Percentiles rank a stretch among this genome's conserved stretches.
Conservation (phyloP, 1,140 invertebrate genomes). For the Drosophila athabasca region DNA sequence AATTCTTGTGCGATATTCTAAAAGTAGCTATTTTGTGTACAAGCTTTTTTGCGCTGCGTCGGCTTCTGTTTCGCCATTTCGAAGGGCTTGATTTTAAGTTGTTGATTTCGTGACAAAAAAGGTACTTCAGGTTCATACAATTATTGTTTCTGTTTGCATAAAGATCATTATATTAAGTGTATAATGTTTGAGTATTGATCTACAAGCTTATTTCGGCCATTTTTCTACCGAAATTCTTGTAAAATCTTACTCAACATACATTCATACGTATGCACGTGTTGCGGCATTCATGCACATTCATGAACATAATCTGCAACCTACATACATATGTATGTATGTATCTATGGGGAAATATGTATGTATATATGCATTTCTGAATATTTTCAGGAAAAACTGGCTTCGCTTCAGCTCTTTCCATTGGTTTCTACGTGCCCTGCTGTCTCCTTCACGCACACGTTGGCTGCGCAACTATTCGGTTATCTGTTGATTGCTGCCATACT, state of each 20-base stretch:
- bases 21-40: too few species aligned
- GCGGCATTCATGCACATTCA: not conserved
- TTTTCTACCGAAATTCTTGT: not conserved
- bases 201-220: not conserved
- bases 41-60: too few species aligned
- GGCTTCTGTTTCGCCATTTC: too few species aligned
- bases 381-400: too few species aligned
- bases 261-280: not conserved
- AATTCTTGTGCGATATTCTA: too few species aligned
- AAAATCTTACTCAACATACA: not conserved
- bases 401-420: slow-evolving; percentile 14
- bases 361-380: not conserved
- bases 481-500: not conserved
- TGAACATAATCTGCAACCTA: not conserved
- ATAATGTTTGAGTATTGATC: too few species aligned
- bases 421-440: not conserved
- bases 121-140: too few species aligned
- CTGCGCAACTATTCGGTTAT: slow-evolving; percentile 3
- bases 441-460: slow-evolving; percentile 3
- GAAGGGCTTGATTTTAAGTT: too few species aligned
- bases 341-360: not conserved
- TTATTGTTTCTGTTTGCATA: too few species aligned
- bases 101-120: too few species aligned
- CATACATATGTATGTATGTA: slow-evolving; percentile 5
- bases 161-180: too few species aligned